phyloP scores from a whole-genome alignment of 2,113 vertebrate species.

The Hydrolagus affinis region DNA sequence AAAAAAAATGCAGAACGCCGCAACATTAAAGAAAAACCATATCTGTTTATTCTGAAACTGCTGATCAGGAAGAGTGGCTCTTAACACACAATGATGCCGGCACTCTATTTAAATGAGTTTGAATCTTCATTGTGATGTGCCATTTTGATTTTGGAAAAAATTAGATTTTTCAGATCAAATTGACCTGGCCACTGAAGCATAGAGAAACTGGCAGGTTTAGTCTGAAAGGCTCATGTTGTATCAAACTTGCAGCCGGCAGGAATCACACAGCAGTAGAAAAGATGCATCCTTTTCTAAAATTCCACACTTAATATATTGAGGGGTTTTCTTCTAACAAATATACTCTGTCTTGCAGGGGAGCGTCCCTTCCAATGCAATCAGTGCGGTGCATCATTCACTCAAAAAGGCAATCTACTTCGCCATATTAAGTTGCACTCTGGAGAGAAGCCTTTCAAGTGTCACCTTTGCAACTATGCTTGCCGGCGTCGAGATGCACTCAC shows the following conservation, averaged over 20 bases:
- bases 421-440: constrained; percentile 97
- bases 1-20: constrained; percentile 95
- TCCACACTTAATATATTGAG: constrained; percentile 43
- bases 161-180: constrained; percentile 99
- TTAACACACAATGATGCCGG: constrained; percentile 99
- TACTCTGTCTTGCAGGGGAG: constrained; percentile 64
- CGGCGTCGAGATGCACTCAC: constrained; percentile 91
- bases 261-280: constrained; percentile 63
- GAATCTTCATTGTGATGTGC: constrained; percentile 99
- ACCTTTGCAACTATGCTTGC: constrained; percentile 95
- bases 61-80: constrained; percentile 99
- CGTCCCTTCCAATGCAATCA: constrained; percentile 96
- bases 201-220: constrained; percentile 95
- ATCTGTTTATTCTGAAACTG: constrained; percentile 99
- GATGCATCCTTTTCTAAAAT: constrained; percentile 59
- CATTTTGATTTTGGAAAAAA: constrained; percentile 99
- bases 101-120: constrained; percentile 99
- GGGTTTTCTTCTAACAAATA: constrained; percentile 42
- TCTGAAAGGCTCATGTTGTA: constrained; percentile 95
- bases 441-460: constrained; percentile 98
- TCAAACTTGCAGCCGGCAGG: constrained; percentile 77
- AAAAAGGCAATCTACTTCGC: constrained; percentile 96
- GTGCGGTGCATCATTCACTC: constrained; percentile 95
- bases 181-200: constrained; percentile 99
- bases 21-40: constrained; percentile 91